Evolutionary conservation across 2,113 vertebrate species (phyloP).

Genomic region (Sander lucioperca): DNA sequence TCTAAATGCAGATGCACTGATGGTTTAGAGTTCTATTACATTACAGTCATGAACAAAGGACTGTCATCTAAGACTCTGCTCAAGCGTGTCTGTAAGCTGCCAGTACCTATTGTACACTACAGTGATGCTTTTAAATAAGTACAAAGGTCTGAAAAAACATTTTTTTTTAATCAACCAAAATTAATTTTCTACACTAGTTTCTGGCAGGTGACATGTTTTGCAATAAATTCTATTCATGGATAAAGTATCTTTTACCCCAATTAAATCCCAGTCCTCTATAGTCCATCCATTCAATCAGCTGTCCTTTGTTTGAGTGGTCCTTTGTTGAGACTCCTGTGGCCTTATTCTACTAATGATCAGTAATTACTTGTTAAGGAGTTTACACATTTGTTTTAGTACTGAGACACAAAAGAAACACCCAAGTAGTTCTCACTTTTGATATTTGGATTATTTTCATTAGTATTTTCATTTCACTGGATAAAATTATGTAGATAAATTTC

Average conservation of each 20-base stretch:
- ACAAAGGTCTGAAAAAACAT: slow-evolving; percentile 15
- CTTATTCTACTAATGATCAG: slow-evolving; percentile 17
- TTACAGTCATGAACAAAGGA: slow-evolving; percentile 57
- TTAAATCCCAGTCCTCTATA: not conserved
- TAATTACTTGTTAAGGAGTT: slow-evolving; percentile 19
- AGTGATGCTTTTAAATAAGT: slow-evolving; percentile 24
- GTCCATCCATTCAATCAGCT: slow-evolving; percentile 4
- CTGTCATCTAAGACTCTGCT: slow-evolving; percentile 20
- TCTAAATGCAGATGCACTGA: slow-evolving; percentile 74
- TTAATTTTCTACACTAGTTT: not conserved
- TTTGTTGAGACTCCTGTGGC: slow-evolving; percentile 14
- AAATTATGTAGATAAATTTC: not conserved
- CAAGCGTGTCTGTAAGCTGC: slow-evolving; percentile 31
- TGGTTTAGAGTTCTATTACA: slow-evolving; percentile 64
- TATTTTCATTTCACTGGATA: not conserved
- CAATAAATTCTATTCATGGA: not conserved
- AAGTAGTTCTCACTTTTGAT: slow-evolving; percentile 4
- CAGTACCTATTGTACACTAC: slow-evolving; percentile 10
- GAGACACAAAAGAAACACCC: not conserved
- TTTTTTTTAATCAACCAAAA: not conserved
- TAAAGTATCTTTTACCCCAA: not conserved
- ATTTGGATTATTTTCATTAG: not conserved
- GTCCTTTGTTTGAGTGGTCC: slow-evolving; percentile 34
- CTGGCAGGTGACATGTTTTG: slow-evolving; percentile 29
- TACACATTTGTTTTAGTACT: slow-evolving; percentile 12